Base-by-base conservation (phyloP, 92 coral and sea anemone species). In the Pocillopora meandrina region DNA sequence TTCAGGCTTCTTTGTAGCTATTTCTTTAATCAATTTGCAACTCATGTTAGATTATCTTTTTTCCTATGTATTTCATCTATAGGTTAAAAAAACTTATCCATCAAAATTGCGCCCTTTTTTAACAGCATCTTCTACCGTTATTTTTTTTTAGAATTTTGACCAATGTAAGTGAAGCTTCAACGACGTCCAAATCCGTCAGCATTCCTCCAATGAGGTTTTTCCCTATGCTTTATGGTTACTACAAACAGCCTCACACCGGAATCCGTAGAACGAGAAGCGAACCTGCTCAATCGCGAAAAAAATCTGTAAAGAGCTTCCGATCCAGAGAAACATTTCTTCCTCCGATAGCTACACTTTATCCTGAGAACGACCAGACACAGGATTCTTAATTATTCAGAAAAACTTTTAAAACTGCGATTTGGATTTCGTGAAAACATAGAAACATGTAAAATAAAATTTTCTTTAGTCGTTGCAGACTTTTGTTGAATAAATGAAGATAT, bases 311-410 rank as follows among this genome's bases (percentile, higher is more conserved):
- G 52, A 49, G 82, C 0, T 76, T 61, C 10, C 77, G 89, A 75
- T 84, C 92, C 18, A 86, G 88, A 73, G 70, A 84, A 2, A 73
- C 77, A 15, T 74, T 81, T 31, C 90, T 94, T 26, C 99, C 99
- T 20, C 94, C 99, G 4, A 92, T 96, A 58, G 99, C 99, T n/a
- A 83, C 94, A 12, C 62, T 96, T 66, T 96, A 94, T 84, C 95
- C 99, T 2, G 94, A 88, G 69, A 85, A 85, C 20, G 86, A 85
- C 68, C 23, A 72, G 42, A 10, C 56, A 13, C 80, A 74, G 13
- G 47, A 26, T 64, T 63, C 86, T 63, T 82, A 83, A 35, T 10
- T 16, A 71, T 14, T 42, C 10, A 42, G 3, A 42, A 42, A 42
- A 42, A 42, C 7, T 18, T 35, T 21, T n/a, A 34, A 10, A 34